A percentile compares a stretch with the other conserved stretches of the same genome.
Evolutionary conservation across 2,888 invertebrate species (phyloP).

Genomic region (Eilema depressum): DNA sequence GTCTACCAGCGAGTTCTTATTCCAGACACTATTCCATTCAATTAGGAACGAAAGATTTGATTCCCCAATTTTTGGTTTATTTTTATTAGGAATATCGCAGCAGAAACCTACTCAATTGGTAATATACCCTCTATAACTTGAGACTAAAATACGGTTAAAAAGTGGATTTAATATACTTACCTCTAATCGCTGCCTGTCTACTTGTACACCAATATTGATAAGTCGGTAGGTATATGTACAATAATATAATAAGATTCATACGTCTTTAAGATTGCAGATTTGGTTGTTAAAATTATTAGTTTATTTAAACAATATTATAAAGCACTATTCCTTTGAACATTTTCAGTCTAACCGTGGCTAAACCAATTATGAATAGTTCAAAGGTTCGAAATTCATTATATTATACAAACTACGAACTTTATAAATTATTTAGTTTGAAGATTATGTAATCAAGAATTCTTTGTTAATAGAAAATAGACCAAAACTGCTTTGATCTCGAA

Average conservation of each 20-base stretch:
- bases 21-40: too few relatives aligned
- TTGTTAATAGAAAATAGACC: constrained; percentile 9
- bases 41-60: too few relatives aligned
- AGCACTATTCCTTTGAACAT: not conserved
- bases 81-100: too few relatives aligned
- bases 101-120: too few relatives aligned
- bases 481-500: constrained; percentile 15
- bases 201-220: not conserved
- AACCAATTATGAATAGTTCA: not conserved
- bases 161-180: too few relatives aligned
- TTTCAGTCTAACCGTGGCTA: not conserved
- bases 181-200: too few relatives aligned
- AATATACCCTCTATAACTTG: too few relatives aligned
- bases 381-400: not conserved
- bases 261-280: not conserved
- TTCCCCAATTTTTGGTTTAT: too few relatives aligned
- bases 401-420: not conserved
- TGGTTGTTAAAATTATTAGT: not conserved
- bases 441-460: constrained; percentile 7
- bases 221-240: not conserved
- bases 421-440: not conserved
- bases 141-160: too few relatives aligned
- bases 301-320: not conserved
- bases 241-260: not conserved
- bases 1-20: too few relatives aligned